Percentiles rank a stretch among this genome's conserved stretches.
Evolutionary conservation across 2,797 vertebrate species (phyloP).

Genomic region (Taenioides sp.): DNA sequence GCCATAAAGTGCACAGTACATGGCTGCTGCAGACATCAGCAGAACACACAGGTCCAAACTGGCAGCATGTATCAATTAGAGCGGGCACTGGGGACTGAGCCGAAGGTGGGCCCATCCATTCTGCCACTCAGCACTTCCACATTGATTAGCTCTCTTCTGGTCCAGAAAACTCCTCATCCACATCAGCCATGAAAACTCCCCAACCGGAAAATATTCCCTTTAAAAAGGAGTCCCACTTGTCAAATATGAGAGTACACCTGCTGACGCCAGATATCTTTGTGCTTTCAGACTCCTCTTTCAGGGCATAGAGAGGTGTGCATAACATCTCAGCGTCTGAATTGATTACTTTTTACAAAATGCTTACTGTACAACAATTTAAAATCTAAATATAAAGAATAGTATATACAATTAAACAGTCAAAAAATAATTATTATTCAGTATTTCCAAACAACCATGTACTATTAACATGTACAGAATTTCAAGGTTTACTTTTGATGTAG

Average conservation of each 20-base stretch:
- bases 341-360: constrained; percentile 32
- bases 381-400: background rate
- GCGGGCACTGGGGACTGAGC: constrained; percentile 52
- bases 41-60: constrained; percentile 53
- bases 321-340: constrained; percentile 20
- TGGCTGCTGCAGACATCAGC: constrained; percentile 61
- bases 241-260: constrained; percentile 54
- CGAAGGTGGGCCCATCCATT: constrained; percentile 59
- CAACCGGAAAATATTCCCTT: constrained; percentile 63
- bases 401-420: background rate
- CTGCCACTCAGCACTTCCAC: constrained; percentile 68
- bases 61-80: constrained; percentile 70
- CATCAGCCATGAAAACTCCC: constrained; percentile 60
- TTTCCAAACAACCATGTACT: background rate
- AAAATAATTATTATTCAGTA: no score
- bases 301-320: constrained; percentile 19
- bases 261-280: constrained; percentile 57
- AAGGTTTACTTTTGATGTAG: no score
- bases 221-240: constrained; percentile 55
- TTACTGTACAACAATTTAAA: constrained; percentile 1
- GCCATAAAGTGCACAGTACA: constrained; percentile 15
- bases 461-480: no score
- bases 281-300: constrained; percentile 14
- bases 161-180: constrained; percentile 50
- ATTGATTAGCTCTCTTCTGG: constrained; percentile 68